phyloP scores from a whole-genome alignment of 2,797 vertebrate species.

The Sebastes aleutianus region DNA sequence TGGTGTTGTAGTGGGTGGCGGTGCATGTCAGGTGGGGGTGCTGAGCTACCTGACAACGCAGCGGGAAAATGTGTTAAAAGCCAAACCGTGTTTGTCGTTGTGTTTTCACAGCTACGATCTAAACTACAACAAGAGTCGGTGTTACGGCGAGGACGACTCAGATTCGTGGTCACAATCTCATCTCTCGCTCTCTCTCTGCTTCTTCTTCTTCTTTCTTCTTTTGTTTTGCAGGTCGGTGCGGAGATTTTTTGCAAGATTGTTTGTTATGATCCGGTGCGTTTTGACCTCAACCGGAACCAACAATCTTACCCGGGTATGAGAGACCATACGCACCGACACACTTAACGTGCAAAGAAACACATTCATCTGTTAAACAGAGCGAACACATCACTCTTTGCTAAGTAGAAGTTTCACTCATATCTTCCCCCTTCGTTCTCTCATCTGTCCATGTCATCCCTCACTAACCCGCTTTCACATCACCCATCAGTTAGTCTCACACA shows the following conservation, averaged over 20 bases:
- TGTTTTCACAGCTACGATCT: constrained; percentile 51
- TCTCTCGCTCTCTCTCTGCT: background rate
- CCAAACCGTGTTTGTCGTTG: constrained; percentile 62
- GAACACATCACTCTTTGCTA: constrained; percentile 79
- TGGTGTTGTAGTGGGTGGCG: constrained; percentile 1
- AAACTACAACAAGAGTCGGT: constrained; percentile 34
- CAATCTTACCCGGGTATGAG: constrained; percentile 35
- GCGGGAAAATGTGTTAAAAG: constrained; percentile 59
- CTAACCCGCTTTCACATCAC: constrained; percentile 21
- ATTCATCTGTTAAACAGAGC: constrained; percentile 30
- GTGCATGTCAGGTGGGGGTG: background rate
- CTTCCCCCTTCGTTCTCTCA: constrained; percentile 22
- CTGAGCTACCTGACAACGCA: constrained; percentile 13
- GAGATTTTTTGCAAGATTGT: constrained; percentile 33
- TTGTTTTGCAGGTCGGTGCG: constrained; percentile 38
- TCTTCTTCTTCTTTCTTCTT: background rate
- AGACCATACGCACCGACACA: constrained; percentile 20
- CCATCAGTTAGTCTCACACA: background rate
- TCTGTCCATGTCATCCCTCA: constrained; percentile 46
- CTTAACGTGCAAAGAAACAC: background rate
- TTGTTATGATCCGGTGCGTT: background rate
- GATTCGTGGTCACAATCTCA: constrained; percentile 12
- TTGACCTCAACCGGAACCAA: constrained; percentile 13
- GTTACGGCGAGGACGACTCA: constrained; percentile 4
- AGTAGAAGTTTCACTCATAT: constrained; percentile 80